A percentile compares a stretch with the other conserved stretches of the same genome.
Conservation (phyloP, 2,113 vertebrate species). For the Plestiodon gilberti region DNA sequence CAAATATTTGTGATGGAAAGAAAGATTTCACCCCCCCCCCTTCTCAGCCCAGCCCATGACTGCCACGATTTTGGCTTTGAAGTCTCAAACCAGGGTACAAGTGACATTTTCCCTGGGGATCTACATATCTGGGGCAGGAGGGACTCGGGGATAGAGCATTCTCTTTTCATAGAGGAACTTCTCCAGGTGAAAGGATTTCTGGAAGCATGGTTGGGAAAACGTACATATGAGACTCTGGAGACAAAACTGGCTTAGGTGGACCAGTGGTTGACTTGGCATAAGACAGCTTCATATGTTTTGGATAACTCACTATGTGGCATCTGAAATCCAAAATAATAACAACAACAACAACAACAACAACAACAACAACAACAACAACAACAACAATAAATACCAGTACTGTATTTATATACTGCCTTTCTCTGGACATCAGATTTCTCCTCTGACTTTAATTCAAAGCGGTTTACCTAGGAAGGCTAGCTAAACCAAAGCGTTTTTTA, state of each 20-base stretch:
- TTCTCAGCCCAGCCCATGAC: conserved; percentile 41
- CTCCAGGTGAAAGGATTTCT: neutral
- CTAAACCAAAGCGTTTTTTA: too few species aligned
- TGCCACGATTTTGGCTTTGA: conserved; percentile 24
- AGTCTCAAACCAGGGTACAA: neutral
- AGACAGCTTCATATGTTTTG: neutral
- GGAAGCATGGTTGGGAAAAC: neutral
- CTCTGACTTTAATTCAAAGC: too few species aligned
- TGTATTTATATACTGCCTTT: too few species aligned
- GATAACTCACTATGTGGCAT: too few species aligned
- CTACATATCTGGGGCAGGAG: too few species aligned
- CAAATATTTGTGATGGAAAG: conserved; percentile 71
- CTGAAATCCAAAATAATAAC: too few species aligned
- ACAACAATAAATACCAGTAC: too few species aligned
- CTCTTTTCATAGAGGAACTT: neutral
- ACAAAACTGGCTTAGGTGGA: neutral
- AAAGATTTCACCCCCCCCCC: conserved; percentile 52
- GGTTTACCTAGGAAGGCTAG: too few species aligned
- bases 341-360: too few species aligned
- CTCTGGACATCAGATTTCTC: too few species aligned
- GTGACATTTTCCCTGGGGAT: neutral
- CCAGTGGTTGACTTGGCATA: neutral
- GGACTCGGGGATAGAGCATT: too few species aligned
- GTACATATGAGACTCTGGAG: neutral
- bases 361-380: too few species aligned